phyloP scores from a whole-genome alignment of 2,797 vertebrate genomes.

The Takifugu ocellatus region DNA sequence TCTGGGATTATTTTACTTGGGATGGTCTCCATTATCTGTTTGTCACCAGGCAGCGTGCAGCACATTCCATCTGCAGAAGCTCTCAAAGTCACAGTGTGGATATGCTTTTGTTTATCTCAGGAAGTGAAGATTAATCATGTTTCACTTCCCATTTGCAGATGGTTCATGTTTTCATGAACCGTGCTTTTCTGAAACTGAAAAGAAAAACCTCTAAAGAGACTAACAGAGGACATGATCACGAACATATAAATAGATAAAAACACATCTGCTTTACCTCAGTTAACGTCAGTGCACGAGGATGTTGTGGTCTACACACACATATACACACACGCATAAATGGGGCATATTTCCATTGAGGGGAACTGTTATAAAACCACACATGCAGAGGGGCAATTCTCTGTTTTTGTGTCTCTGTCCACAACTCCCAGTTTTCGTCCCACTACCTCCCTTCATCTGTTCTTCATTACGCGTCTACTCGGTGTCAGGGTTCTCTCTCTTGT shows the following conservation, averaged over 20 bases:
- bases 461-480: conserved; percentile 56
- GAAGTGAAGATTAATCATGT: not conserved
- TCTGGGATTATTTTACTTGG: conserved; percentile 21
- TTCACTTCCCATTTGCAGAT: too few relatives aligned
- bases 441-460: conserved; percentile 56
- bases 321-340: conserved; percentile 33
- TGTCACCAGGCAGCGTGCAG: conserved; percentile 15
- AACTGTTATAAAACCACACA: conserved; percentile 61
- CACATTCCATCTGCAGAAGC: conserved; percentile 15
- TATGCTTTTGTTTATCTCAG: conserved; percentile 15
- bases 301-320: conserved; percentile 31
- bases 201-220: too few relatives aligned
- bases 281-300: conserved; percentile 34
- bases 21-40: conserved; percentile 9
- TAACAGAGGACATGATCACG: conserved; percentile 7
- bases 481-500: conserved; percentile 34
- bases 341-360: conserved; percentile 58
- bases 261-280: conserved; percentile 34
- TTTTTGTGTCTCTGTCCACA: conserved; percentile 24
- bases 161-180: too few relatives aligned
- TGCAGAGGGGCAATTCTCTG: conserved; percentile 51
- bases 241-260: conserved; percentile 22
- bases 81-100: conserved; percentile 2
- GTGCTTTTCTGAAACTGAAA: too few relatives aligned
- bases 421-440: conserved; percentile 46